These are phyloP conservation scores for Drosophila ustulata DNA, from an alignment of 2,888 invertebrate genomes.

Conservation along the genomic window DNA sequence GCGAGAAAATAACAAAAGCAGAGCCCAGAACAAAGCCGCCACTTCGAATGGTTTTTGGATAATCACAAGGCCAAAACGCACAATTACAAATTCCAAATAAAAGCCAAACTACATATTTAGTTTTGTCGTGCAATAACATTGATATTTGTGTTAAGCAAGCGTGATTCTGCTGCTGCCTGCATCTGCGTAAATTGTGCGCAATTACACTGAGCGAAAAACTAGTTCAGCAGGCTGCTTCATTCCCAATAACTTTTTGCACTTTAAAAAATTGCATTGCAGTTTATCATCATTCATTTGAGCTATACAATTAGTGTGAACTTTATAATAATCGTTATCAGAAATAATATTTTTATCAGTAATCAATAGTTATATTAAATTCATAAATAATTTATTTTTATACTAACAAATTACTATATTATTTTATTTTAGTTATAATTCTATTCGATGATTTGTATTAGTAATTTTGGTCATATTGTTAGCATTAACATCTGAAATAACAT, in stretches of 20 bases:
- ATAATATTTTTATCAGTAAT: too few relatives aligned
- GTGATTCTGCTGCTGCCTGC: background rate
- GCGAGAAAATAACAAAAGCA: slow-evolving; percentile 30
- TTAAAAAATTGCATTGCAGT: too few relatives aligned
- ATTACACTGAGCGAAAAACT: background rate
- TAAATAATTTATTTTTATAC: too few relatives aligned
- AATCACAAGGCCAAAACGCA: slow-evolving; percentile 40
- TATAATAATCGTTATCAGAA: too few relatives aligned
- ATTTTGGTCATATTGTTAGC: background rate
- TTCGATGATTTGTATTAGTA: background rate
- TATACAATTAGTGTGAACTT: too few relatives aligned
- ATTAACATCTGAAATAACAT: background rate
- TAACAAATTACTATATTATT: background rate
- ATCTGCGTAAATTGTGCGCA: background rate
- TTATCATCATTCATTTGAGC: too few relatives aligned
- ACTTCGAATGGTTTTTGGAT: slow-evolving; percentile 30
- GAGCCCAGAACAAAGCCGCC: slow-evolving; percentile 26
- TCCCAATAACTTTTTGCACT: too few relatives aligned
- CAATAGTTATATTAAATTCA: too few relatives aligned
- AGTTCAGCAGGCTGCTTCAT: too few relatives aligned
- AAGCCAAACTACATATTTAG: slow-evolving; percentile 14
- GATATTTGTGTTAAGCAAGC: background rate
- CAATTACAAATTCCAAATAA: slow-evolving; percentile 41
- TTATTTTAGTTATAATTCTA: background rate
- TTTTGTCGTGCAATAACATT: background rate